Evolutionary conservation across 1,140 invertebrate species (phyloP), one percentile per base, ranked within the genome.

Genomic region (Zaprionus kolodkinae): DNA sequence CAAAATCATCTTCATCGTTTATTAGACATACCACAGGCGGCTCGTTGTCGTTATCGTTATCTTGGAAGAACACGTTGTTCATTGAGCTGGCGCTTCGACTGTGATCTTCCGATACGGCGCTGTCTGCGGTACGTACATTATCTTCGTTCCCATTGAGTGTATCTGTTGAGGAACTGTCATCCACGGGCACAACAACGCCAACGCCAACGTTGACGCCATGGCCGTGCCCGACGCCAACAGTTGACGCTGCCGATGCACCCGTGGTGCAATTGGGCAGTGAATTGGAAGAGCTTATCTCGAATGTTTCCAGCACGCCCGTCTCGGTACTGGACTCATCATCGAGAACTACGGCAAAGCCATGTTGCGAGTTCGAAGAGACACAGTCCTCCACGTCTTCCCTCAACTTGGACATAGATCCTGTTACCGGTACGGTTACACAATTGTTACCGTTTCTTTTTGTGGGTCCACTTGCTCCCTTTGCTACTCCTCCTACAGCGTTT

Each of bases 281-380:
- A 55, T 91, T 91, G 67, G 91, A 91, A 76, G 91, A 91, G 73
- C 86, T 91, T 56, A 91, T 91, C 69, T 92, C 91, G 56, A 78
- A 92, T 36, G 80, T 79, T 52, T 89, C 85, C 55, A 86, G 76
- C 36, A 86, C 82, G 3, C 80, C 85, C 6, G 78, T 73, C 45
- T 79, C 79, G 10, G 83, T 91, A 36, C 91, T 92, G 48, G 91
- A 91, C 74, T 92, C 91, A 74, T 92, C 91, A 62, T 92, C 91
- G 43, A 92, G 71, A 21, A 92, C 91, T 75, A 91, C 90, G 64
- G 86, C 86, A 67, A 81, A 92, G 57, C 74, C 91, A 78, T 92
- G 91, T 75, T 89, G 89, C 59, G 89, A 91, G 52, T 91, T 83
- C 40, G 87, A 89, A 70, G 80, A 86, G 70, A 82, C 84, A 56